A percentile compares a stretch with the other conserved stretches of the same genome.
phyloP scores from a whole-genome alignment of 1,140 invertebrate species.

The Drosophila melanica region DNA sequence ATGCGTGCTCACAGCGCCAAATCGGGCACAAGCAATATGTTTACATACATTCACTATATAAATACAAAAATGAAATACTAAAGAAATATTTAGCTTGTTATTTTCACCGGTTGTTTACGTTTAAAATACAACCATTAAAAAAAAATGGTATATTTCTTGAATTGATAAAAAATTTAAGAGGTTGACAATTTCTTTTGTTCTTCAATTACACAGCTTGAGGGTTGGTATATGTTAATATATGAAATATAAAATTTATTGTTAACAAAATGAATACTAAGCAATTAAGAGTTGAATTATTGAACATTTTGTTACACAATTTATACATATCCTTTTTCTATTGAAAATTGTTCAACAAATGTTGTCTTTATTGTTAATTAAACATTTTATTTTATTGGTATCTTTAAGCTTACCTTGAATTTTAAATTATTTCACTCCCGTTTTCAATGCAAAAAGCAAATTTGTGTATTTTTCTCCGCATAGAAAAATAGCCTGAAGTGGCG shows the following conservation, averaged over 20 bases:
- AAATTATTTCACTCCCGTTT: conserved; percentile 12
- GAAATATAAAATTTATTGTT: no score
- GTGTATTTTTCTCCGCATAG: conserved; percentile 20
- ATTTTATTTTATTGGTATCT: neutral
- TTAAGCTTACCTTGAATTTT: conserved; percentile 2
- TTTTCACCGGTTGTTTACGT: conserved; percentile 20
- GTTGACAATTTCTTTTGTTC: neutral
- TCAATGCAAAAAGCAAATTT: conserved; percentile 5
- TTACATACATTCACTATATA: conserved; percentile 8
- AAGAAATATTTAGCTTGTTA: conserved; percentile 11
- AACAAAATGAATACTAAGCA: no score
- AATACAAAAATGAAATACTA: conserved; percentile 1
- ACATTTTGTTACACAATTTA: no score
- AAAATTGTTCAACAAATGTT: no score
- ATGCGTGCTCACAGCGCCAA: conserved; percentile 18
- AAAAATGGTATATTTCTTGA: neutral
- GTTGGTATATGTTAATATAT: no score
- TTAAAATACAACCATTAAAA: conserved; percentile 4
- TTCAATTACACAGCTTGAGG: neutral
- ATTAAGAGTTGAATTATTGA: neutral
- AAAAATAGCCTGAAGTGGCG: conserved; percentile 33
- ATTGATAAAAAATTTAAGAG: neutral
- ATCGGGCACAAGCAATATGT: conserved; percentile 11
- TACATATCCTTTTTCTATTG: no score
- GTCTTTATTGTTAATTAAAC: no score